These are phyloP conservation scores for Brachionus sp. DNA, from an alignment of 1,140 invertebrate genomes.

Conservation along the genomic window DNA sequence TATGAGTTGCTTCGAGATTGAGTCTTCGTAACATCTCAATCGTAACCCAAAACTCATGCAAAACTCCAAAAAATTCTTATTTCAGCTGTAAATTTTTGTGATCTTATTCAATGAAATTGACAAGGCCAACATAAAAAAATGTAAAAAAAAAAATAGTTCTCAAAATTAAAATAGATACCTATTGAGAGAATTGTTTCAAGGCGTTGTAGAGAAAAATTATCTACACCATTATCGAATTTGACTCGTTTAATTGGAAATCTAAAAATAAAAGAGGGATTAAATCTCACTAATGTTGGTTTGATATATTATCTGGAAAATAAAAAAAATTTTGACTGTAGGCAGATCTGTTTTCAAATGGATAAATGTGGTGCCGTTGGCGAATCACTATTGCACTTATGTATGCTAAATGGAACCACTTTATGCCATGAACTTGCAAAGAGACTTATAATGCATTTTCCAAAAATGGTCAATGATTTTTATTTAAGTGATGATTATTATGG, in stretches of 20 bases:
- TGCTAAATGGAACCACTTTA: constrained; percentile 81
- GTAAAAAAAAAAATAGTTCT: not conserved
- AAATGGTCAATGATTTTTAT: constrained; percentile 92
- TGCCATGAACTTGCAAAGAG: constrained; percentile 89
- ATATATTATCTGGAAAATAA: not conserved
- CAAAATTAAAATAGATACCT: not conserved
- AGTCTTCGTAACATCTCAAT: no score
- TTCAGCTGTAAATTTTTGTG: no score
- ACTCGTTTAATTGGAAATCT: not conserved
- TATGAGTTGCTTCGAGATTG: no score
- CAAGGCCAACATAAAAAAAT: no score
- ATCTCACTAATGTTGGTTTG: not conserved
- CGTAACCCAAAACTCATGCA: no score
- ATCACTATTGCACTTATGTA: constrained; percentile 85
- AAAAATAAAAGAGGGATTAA: not conserved
- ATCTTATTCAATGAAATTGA: no score
- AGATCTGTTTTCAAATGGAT: constrained; percentile 86
- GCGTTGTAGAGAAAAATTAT: not conserved
- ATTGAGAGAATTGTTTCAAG: not conserved
- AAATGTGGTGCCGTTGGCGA: constrained; percentile 91
- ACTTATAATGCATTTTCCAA: constrained; percentile 83
- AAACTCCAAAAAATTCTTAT: no score
- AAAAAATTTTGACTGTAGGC: constrained; percentile 49
- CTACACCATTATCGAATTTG: not conserved
- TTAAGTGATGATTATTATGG: constrained; percentile 91